Base-by-base conservation (phyloP, 2,113 vertebrate genomes). In the Morone chrysops region DNA sequence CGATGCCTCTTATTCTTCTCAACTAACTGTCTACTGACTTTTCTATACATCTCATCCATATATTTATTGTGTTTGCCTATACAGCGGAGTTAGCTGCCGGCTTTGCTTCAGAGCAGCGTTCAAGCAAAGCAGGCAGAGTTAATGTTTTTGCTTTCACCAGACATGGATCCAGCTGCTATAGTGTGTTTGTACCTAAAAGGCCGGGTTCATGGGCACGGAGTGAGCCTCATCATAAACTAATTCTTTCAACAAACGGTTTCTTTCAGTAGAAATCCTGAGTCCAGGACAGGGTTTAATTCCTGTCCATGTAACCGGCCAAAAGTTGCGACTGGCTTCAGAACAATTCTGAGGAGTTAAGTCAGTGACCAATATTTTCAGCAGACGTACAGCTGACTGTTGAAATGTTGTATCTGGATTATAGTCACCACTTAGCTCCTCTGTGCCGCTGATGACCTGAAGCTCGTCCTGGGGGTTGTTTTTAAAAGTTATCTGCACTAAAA, bases 401-500 rank as follows among this genome's bases (percentile, higher is more conserved):
- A 25, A 25, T 76, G 70, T 17, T 56, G 65, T 4, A 0, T 69
- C 66, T 68, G 75, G 70, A 61, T 69, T 78, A 10, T 38, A 6
- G 75, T 82, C 80, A 6, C 75, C 77, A 67, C 71, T 57, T 70
- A 20, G 53, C 84, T 85, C 80, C 69, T 85, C 73, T 70, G 75
- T 70, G 74, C 79, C 12, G 63, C 71, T 85, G 40, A 70, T 56
- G 59, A 72, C 71, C 86, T 86, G 84, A 89, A 92, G 88, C 90
- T 86, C 38, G 68, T 77, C 78, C 36, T 6, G 74, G 43, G 36
- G 22, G 66, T 81, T 31, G 69, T 84, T 72, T 82, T 25, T 90
- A 82, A 76, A 76, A 89, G 90, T 93, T 73, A 93, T 90, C 92
- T 95, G 95, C 95, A 95, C 95, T 96, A 95, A 94, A 89, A 88